phyloP scores from a whole-genome alignment of 2,797 vertebrate genomes.

The Spinus olivaceus region DNA sequence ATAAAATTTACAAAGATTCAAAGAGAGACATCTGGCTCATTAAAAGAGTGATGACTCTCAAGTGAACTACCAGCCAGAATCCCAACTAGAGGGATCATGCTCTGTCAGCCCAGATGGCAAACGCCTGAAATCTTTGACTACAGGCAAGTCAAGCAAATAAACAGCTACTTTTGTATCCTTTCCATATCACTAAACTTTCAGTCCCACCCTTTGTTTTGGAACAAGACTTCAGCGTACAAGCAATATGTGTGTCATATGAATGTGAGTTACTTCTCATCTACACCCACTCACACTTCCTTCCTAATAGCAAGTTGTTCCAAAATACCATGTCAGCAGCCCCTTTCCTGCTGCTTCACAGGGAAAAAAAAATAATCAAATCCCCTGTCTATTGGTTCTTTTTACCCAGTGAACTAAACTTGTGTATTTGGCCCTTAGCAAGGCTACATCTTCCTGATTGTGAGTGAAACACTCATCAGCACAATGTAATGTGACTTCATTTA shows the following conservation, averaged over 20 bases:
- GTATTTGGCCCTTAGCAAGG: conserved; percentile 48
- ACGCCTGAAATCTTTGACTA: neutral
- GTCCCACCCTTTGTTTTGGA: conserved; percentile 52
- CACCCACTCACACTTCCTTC: conserved; percentile 75
- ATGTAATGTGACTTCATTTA: conserved; percentile 12
- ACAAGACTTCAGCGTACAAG: conserved; percentile 39
- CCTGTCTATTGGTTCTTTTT: conserved; percentile 57
- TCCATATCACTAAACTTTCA: conserved; percentile 18
- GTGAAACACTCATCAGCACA: conserved; percentile 39
- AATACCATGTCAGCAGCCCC: conserved; percentile 71
- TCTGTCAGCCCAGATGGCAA: neutral
- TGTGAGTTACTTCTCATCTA: conserved; percentile 69
- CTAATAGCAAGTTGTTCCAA: conserved; percentile 74
- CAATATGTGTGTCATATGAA: conserved; percentile 66
- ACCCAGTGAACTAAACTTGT: conserved; percentile 46
- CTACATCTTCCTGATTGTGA: conserved; percentile 39
- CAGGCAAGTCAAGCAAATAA: neutral
- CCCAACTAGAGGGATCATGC: neutral
- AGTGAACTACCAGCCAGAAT: neutral
- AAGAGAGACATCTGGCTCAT: neutral
- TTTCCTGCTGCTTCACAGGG: conserved; percentile 54
- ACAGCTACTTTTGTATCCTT: conserved; percentile 26
- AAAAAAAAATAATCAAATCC: neutral
- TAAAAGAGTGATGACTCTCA: neutral
- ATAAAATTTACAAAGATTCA: neutral